phyloP scores from a whole-genome alignment of 1,140 invertebrate genomes.

The Camponotus pennsylvanicus region DNA sequence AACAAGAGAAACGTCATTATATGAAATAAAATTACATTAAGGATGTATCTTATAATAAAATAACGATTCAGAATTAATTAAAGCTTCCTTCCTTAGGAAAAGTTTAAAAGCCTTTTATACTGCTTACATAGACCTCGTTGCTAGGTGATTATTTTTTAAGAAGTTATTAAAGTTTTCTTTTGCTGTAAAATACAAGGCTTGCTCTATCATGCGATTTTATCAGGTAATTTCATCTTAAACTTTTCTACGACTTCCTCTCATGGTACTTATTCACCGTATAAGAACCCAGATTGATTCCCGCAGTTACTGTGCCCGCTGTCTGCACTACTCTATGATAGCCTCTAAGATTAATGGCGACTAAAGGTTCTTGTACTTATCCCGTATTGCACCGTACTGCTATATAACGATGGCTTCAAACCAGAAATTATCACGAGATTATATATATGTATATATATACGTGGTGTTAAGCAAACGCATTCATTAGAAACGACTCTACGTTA shows the following conservation, averaged over 20 bases:
- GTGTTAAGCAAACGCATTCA: slow-evolving; percentile 40
- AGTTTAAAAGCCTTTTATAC: slow-evolving; percentile 5
- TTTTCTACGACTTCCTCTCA: background rate
- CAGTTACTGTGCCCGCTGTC: slow-evolving; percentile 16
- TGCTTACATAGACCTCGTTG: background rate
- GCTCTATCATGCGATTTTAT: background rate
- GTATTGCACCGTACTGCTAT: background rate
- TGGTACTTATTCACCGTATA: slow-evolving; percentile 4
- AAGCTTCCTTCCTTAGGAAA: background rate
- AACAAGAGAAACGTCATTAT: background rate
- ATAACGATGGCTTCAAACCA: slow-evolving; percentile 8
- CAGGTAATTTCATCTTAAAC: slow-evolving; percentile 13
- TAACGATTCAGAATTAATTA: background rate
- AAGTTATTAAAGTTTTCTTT: background rate
- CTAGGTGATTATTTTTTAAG: slow-evolving; percentile 7
- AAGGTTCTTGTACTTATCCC: slow-evolving; percentile 39
- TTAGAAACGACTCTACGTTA: background rate
- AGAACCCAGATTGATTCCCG: slow-evolving; percentile 47
- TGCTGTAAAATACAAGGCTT: background rate
- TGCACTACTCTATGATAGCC: slow-evolving; percentile 36
- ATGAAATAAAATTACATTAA: no score
- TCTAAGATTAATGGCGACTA: slow-evolving; percentile 44
- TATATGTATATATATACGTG: background rate
- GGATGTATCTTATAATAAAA: no score
- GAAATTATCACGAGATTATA: slow-evolving; percentile 47